Evolutionary conservation across 1,140 invertebrate species (phyloP), one percentile per base, ranked within the genome.

Genomic region (Papilio polyxenes): DNA sequence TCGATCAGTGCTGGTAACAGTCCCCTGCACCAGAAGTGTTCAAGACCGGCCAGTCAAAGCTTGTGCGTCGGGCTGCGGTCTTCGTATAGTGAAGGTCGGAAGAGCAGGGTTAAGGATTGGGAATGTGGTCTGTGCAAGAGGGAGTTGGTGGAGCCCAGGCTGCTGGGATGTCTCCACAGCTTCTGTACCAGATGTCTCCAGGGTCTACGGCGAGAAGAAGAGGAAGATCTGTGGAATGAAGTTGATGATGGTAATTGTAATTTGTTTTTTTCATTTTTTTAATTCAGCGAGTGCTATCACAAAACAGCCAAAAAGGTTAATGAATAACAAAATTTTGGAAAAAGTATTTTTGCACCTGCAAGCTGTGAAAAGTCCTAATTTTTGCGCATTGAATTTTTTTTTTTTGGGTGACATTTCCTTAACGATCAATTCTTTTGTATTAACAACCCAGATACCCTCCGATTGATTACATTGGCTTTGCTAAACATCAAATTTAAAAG

Each of bases 131-230:
- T 95, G 49, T 96, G 95, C 82, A 91, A 91, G 79, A 92, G 91
- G 72, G 92, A 93, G 83, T 87, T 95, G 81, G 90, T 92, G 10
- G 95, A 96, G 83, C 96, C 96, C 2, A 88, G 95, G 82, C 92
- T 96, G 5, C 87, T 96, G 81, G 94, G 93, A 0, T 96, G 96
- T 87, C 91, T 96, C 15, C 96, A 96, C 87, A 95, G 95, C 40
- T 96, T 96, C 89, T 96, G 96, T 85, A 95, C 95, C 20, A 89
- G 92, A 59, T 96, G 96, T 85, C 92, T 96, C 13, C 92, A 94
- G 79, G 87, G 88, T 5, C 80, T 95, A 44, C 91, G 90, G 15
- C 90, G 91, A 82, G 91, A 92, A 89, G 88, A 91, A 84, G 89
- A 93, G 74, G 81, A 85, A 3, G 89, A 93, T 65, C 87, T 87